Percentiles rank a stretch among this genome's conserved stretches.
phyloP scores from a whole-genome alignment of 2,888 invertebrate genomes.

The Dendrolimus pini region DNA sequence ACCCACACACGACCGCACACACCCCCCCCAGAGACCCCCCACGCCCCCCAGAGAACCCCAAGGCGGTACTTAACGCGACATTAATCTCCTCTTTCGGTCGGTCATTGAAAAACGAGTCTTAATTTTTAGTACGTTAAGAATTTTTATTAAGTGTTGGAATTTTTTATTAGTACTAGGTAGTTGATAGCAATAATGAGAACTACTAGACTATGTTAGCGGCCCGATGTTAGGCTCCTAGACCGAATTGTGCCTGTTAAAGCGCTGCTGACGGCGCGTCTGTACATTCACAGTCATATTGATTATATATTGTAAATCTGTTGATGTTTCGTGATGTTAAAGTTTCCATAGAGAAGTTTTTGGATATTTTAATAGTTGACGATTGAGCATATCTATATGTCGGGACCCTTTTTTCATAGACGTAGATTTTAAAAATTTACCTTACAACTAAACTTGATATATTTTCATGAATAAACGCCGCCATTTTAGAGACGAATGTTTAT shows the following conservation, averaged over 20 bases:
- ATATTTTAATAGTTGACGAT: slow-evolving; percentile 30
- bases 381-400: slow-evolving; percentile 35
- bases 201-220: slow-evolving; percentile 31
- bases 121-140: slow-evolving; percentile 38
- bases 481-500: slow-evolving; percentile 49
- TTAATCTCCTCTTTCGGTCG: slow-evolving; percentile 24
- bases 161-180: slow-evolving; percentile 48
- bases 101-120: slow-evolving; percentile 28
- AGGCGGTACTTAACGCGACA: slow-evolving; percentile 43
- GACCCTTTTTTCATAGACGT: slow-evolving; percentile 32
- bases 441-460: slow-evolving; percentile 10
- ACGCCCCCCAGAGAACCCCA: slow-evolving; percentile 23
- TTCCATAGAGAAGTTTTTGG: slow-evolving; percentile 21
- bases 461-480: slow-evolving; percentile 43
- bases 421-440: slow-evolving; percentile 29
- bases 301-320: slow-evolving; percentile 26
- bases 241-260: slow-evolving; percentile 46
- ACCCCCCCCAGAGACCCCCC: slow-evolving; percentile 24
- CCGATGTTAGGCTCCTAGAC: slow-evolving; percentile 39
- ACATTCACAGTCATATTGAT: slow-evolving; percentile 23
- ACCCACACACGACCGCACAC: slow-evolving; percentile 10
- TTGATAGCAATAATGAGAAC: slow-evolving; percentile 47
- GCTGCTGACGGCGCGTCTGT: slow-evolving; percentile 20
- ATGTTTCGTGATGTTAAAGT: slow-evolving; percentile 28
- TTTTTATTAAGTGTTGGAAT: slow-evolving; percentile 59